Conservation (phyloP, 2,113 vertebrate species). For the Sapajus apella region DNA sequence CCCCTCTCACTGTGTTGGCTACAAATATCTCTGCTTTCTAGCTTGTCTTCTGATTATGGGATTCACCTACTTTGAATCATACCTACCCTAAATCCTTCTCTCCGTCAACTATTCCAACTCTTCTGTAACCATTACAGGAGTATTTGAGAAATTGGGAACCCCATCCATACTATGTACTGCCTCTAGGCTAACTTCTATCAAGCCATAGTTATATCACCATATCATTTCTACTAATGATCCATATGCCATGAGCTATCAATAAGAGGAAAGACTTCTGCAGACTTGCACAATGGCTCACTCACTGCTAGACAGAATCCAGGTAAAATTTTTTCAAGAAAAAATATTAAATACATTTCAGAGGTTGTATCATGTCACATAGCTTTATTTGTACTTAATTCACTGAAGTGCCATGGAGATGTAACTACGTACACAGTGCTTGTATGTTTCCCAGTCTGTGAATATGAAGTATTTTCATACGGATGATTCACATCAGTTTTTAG, state of each 20-base stretch:
- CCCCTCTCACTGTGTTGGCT: not conserved
- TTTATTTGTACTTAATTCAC: not conserved
- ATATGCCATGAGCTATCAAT: not conserved
- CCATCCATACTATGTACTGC: not conserved
- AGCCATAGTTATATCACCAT: too few relatives aligned
- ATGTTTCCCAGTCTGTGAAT: not conserved
- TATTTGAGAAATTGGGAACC: not conserved
- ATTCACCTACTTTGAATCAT: not conserved
- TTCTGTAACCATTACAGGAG: not conserved
- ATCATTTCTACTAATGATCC: not conserved
- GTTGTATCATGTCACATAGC: not conserved
- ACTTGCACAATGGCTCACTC: accelerated
- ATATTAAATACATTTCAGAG: not conserved
- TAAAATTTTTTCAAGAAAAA: not conserved
- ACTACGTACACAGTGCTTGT: not conserved
- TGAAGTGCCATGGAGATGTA: too few relatives aligned
- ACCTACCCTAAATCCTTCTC: not conserved
- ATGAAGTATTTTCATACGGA: not conserved
- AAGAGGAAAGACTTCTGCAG: not conserved
- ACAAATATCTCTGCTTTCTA: not conserved
- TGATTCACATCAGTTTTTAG: not conserved
- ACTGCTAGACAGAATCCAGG: not conserved
- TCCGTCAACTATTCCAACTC: not conserved
- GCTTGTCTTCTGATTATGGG: not conserved
- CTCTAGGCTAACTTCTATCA: not conserved